Evolutionary conservation across 2,888 invertebrate genomes (phyloP).

Genomic region (Ormyrus rosae): DNA sequence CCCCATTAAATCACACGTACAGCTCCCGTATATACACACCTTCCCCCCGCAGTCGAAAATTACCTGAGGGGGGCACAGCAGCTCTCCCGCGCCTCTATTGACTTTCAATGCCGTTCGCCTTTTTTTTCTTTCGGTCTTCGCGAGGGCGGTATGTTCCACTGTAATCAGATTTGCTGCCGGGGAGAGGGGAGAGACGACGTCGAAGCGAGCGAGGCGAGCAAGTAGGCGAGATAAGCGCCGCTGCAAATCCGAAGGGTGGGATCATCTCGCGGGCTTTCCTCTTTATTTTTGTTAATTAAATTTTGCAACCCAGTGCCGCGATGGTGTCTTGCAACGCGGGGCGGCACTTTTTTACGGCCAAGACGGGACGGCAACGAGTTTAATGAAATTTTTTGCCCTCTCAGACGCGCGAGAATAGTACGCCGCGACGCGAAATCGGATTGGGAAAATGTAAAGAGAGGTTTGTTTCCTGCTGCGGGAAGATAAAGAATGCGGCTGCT

Average conservation of each 20-base stretch:
- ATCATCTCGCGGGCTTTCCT: background rate
- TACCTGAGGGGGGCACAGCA: slow-evolving; percentile 37
- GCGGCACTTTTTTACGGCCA: too few relatives aligned
- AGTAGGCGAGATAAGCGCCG: slow-evolving; percentile 34
- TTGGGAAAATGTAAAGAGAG: too few relatives aligned
- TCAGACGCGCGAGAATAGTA: too few relatives aligned
- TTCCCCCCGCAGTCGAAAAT: slow-evolving; percentile 33
- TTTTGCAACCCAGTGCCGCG: background rate
- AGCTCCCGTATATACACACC: background rate
- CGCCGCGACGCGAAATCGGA: too few relatives aligned
- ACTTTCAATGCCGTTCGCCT: background rate
- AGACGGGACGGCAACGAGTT: background rate
- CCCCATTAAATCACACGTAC: slow-evolving; percentile 48
- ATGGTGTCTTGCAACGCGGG: too few relatives aligned
- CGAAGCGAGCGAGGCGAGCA: background rate
- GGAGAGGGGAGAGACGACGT: background rate
- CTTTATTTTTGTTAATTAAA: slow-evolving; percentile 27
- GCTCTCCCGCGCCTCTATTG: background rate
- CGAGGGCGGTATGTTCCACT: slow-evolving; percentile 7
- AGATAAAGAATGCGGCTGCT: background rate
- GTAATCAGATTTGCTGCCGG: slow-evolving; percentile 52
- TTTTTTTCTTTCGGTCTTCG: slow-evolving; percentile 26
- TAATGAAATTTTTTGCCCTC: slow-evolving; percentile 15
- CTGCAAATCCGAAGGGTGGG: too few relatives aligned
- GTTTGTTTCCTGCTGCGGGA: too few relatives aligned